These are phyloP conservation scores for Emmelina monodactyla DNA, from an alignment of 2,888 invertebrate genomes.

Conservation along the genomic window DNA sequence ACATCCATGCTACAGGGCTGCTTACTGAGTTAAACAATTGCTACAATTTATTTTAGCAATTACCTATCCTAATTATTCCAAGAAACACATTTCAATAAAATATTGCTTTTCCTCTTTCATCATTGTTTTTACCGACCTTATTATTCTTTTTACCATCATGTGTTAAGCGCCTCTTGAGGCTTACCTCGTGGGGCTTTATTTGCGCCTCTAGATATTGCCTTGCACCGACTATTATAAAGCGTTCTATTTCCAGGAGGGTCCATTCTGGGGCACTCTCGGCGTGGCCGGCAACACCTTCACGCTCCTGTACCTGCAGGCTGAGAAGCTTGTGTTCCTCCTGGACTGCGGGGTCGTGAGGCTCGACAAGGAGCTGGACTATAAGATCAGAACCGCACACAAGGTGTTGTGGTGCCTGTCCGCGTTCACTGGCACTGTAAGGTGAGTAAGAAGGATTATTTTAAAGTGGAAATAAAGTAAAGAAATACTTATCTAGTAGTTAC, in stretches of 20 bases:
- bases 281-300: constrained; percentile 75
- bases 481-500: too few species aligned
- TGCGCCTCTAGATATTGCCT: too few species aligned
- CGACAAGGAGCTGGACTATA: constrained; percentile 58
- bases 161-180: too few species aligned
- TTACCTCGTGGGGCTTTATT: too few species aligned
- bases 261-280: constrained; percentile 63
- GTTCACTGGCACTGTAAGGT: constrained; percentile 76
- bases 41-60: not conserved
- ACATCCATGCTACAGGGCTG: too few species aligned
- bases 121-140: too few species aligned
- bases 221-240: too few species aligned
- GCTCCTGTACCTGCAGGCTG: constrained; percentile 80
- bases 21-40: not conserved
- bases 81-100: too few species aligned
- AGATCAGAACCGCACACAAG: constrained; percentile 74
- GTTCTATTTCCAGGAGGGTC: constrained; percentile 37
- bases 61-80: not conserved
- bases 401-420: constrained; percentile 79
- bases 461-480: too few species aligned
- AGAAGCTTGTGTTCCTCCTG: constrained; percentile 84
- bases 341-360: constrained; percentile 72
- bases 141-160: too few species aligned
- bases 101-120: too few species aligned
- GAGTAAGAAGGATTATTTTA: constrained; percentile 25